These are phyloP conservation scores for Apostichopus parvimensis DNA, from an alignment of 35 echinoderm and acorn worm genomes.

Conservation along the genomic window DNA sequence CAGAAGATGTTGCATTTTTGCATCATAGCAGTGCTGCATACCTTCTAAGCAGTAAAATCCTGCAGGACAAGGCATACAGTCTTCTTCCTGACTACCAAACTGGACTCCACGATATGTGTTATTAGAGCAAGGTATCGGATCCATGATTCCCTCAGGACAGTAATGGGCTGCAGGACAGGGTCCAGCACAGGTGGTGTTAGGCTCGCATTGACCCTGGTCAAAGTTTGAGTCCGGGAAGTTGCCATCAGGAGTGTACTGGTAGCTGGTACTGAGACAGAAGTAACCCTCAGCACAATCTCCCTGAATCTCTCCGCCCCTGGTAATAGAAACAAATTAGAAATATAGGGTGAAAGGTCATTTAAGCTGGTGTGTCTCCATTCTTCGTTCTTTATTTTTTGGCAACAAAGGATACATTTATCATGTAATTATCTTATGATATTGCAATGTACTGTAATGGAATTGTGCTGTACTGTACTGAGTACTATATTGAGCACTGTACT, in stretches of 20 bases:
- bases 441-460: too few relatives aligned
- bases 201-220: conserved; percentile 84
- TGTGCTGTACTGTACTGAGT: too few relatives aligned
- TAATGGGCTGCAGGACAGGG: conserved; percentile 89
- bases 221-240: conserved; percentile 60
- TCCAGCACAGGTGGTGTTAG: conserved; percentile 87
- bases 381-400: too few relatives aligned
- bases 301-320: conserved; percentile 83
- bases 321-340: too few relatives aligned
- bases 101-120: conserved; percentile 69
- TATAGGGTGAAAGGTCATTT: too few relatives aligned
- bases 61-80: conserved; percentile 76
- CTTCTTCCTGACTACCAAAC: conserved; percentile 82
- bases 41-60: conserved; percentile 90
- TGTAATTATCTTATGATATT: too few relatives aligned
- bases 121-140: conserved; percentile 83
- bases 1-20: neutral
- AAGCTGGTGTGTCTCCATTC: too few relatives aligned
- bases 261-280: conserved; percentile 85
- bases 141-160: conserved; percentile 83
- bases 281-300: conserved; percentile 90
- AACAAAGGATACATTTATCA: too few relatives aligned
- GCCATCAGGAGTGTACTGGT: conserved; percentile 77
- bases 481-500: too few relatives aligned
- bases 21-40: neutral